Percentiles rank a stretch among this genome's conserved stretches.
Evolutionary conservation across 1,140 invertebrate species (phyloP).

Genomic region (Aleiodes sp.): DNA sequence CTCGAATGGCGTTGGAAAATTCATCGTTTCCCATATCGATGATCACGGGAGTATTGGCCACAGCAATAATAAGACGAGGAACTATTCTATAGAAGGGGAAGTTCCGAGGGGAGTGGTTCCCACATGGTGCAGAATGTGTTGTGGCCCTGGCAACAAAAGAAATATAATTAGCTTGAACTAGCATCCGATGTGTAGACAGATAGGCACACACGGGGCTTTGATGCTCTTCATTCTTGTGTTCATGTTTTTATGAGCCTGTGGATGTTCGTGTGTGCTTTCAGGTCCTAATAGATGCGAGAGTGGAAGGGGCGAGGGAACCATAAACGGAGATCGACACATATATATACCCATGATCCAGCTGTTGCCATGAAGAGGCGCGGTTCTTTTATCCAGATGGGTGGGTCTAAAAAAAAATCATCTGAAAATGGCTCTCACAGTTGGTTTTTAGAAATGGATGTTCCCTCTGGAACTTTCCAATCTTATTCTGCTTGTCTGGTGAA

Average conservation of each 20-base stretch:
- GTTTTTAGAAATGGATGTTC: no score
- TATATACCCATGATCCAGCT: slow-evolving; percentile 1
- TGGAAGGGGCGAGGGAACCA: not conserved
- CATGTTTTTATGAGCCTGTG: not conserved
- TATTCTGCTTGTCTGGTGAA: no score
- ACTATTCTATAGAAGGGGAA: not conserved
- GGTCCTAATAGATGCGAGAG: not conserved
- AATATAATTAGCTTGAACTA: slow-evolving; percentile 22
- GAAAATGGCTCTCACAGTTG: slow-evolving; percentile 18
- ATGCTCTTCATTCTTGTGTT: not conserved
- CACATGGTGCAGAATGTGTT: slow-evolving; percentile 8
- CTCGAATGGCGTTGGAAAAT: not conserved
- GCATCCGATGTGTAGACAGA: slow-evolving; percentile 18
- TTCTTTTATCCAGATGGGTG: not conserved
- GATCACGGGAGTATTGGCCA: not conserved
- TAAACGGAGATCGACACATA: not conserved
- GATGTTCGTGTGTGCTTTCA: no score
- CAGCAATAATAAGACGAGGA: not conserved
- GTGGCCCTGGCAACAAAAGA: slow-evolving; percentile 8
- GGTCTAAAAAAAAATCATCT: slow-evolving; percentile 13
- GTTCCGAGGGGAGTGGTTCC: not conserved
- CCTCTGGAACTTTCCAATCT: no score
- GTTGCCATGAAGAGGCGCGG: slow-evolving; percentile 8
- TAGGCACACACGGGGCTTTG: slow-evolving; percentile 2
- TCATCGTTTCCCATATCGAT: not conserved